Evolutionary conservation across 2,888 invertebrate genomes (phyloP), one percentile per base, ranked within the genome.

Genomic region (Arge pagana): DNA sequence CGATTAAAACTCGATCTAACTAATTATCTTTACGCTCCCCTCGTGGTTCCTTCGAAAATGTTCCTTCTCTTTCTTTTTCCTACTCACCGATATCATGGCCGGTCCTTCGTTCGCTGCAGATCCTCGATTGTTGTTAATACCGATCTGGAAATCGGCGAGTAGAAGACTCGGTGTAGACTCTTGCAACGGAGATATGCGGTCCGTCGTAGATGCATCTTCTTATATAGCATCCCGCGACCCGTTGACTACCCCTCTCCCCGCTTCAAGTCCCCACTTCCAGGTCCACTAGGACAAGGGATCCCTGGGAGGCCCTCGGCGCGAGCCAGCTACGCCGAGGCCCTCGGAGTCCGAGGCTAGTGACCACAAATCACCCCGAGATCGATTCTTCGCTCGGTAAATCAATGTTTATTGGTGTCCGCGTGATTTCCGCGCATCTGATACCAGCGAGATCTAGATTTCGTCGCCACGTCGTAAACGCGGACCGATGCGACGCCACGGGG

Each of bases 311-410:
- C 51, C 58, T 54, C 48, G 35, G 33, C 33, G 21, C n/a, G 11
- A 24, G 6, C 42, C 19, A 30, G 49, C 49, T 48, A 48, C 40
- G 48, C 42, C 48, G 10, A 11, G 23, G 36, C 28, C 11, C 54
- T 30, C 16, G 10, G 31, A 13, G 23, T 26, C 42, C 31, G 48
- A 51, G 54, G 48, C 59, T 59, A 60, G 57, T 54, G 62, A 63
- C 65, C 69, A 66, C 70, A 71, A 73, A 73, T 74, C 73, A 71
- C 65, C 66, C 56, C 56, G 61, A 61, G 68, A 64, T 72, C 71
- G 72, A 73, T 71, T 72, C 71, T 64, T 60, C 67, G 55, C 61
- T 59, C 68, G 73, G 70, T 73, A 73, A 73, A 73, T 73, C 73
- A 72, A 64, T 62, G 63, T 73, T 73, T 73, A 73, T 73, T 71